Evolutionary conservation across 2,797 vertebrate genomes (phyloP).

Genomic region (Hafferia zeledoni): DNA sequence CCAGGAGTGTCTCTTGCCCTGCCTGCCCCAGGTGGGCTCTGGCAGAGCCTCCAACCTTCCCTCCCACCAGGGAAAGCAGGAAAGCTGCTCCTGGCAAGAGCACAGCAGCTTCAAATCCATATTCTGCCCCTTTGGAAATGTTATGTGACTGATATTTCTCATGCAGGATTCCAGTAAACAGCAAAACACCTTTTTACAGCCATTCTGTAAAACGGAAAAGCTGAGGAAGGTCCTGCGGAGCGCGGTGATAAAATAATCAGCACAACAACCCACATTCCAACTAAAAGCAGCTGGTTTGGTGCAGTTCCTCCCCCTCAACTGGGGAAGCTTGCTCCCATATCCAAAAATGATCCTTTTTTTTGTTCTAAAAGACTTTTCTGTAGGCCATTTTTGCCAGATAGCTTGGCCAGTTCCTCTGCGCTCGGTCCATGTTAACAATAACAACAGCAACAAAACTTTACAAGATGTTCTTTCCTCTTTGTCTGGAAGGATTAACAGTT

Average conservation of each 20-base stretch:
- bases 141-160: background rate
- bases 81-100: background rate
- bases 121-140: background rate
- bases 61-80: fast-evolving
- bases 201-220: background rate
- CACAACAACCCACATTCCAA: background rate
- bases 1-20: background rate
- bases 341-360: constrained; percentile 8
- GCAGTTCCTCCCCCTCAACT: background rate
- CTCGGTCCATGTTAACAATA: constrained; percentile 49
- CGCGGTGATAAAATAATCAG: background rate
- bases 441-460: constrained; percentile 69
- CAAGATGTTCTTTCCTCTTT: constrained; percentile 69
- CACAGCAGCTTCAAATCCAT: fast-evolving
- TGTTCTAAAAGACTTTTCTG: background rate
- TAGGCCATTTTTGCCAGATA: constrained; percentile 55
- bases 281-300: background rate
- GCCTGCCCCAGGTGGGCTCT: background rate
- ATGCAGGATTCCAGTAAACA: background rate
- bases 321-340: background rate
- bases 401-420: constrained; percentile 22
- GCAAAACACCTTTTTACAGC: background rate
- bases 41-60: background rate
- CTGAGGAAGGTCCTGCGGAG: background rate
- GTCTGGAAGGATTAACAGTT: constrained; percentile 65